Evolutionary conservation across 2,888 invertebrate species (phyloP).

Genomic region (Linnaemya vulpina): DNA sequence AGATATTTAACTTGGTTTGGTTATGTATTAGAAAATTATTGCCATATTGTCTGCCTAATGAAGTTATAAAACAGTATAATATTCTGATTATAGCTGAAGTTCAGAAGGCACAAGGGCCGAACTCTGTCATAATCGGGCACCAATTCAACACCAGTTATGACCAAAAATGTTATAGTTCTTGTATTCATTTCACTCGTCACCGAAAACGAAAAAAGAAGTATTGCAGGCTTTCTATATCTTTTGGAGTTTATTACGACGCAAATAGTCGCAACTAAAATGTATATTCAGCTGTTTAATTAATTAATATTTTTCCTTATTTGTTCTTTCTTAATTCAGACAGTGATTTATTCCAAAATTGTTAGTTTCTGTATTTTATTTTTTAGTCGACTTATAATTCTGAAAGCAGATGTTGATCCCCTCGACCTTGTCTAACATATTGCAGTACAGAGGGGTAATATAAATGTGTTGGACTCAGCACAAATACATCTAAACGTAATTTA

Average conservation of each 20-base stretch:
- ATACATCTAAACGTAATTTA: conserved; percentile 34
- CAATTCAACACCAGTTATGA: no score
- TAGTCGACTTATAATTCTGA: conserved; percentile 31
- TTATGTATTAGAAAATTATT: no score
- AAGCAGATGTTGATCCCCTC: conserved; percentile 62
- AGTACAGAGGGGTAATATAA: background rate
- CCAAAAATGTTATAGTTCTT: no score
- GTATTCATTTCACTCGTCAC: background rate
- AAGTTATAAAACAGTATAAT: no score
- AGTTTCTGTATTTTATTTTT: conserved; percentile 24
- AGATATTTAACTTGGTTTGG: no score
- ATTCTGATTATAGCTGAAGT: no score
- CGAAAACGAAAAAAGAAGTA: no score
- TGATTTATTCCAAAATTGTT: background rate
- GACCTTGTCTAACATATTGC: conserved; percentile 45
- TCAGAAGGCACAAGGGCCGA: no score
- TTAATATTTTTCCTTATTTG: background rate
- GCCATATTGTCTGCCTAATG: no score
- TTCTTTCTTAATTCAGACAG: background rate
- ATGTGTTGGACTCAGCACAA: background rate
- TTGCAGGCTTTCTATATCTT: no score
- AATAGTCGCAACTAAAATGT: background rate
- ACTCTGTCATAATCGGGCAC: no score
- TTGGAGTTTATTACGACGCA: background rate
- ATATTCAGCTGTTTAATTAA: background rate